A percentile compares a stretch with the other conserved stretches of the same genome.
These are phyloP conservation scores for Chrysogorgia sp. DNA, from an alignment of 92 coral and sea anemone species.

Conservation along the genomic window DNA sequence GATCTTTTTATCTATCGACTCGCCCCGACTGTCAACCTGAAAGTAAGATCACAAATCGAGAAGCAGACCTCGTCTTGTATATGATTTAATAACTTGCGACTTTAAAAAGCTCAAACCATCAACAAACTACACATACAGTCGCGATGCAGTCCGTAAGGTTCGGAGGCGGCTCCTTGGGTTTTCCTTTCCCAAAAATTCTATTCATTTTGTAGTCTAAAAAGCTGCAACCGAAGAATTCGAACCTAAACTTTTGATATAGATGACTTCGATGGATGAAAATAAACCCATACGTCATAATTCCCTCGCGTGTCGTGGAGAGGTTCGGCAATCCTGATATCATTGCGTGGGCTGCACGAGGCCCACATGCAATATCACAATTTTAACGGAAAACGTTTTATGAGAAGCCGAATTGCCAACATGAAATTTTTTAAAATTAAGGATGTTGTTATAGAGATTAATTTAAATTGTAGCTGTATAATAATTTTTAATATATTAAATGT, in stretches of 20 bases:
- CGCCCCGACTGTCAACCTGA: constrained; percentile 97
- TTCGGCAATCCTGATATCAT: too few species aligned
- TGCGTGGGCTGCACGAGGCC: too few species aligned
- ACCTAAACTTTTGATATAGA: not conserved
- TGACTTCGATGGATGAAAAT: constrained; percentile 16
- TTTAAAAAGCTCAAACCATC: too few species aligned
- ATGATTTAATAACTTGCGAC: not conserved
- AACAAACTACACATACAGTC: constrained; percentile 68
- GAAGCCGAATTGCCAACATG: too few species aligned
- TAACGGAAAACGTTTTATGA: too few species aligned
- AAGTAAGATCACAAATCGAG: not conserved
- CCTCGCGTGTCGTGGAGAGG: too few species aligned
- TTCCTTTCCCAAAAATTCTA: constrained; percentile 89
- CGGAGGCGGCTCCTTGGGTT: constrained; percentile 97
- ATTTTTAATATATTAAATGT: too few species aligned
- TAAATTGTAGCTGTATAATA: too few species aligned
- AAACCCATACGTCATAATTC: constrained; percentile 16
- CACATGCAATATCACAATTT: too few species aligned
- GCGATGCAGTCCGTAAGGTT: constrained; percentile 93
- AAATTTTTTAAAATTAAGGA: too few species aligned
- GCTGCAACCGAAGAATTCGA: too few species aligned
- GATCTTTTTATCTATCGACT: constrained; percentile 92
- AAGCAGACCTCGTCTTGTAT: not conserved
- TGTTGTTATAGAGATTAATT: too few species aligned
- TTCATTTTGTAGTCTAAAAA: constrained; percentile 70